These are phyloP conservation scores for Calosoma granatense DNA, from an alignment of 1,140 invertebrate genomes.

Conservation along the genomic window DNA sequence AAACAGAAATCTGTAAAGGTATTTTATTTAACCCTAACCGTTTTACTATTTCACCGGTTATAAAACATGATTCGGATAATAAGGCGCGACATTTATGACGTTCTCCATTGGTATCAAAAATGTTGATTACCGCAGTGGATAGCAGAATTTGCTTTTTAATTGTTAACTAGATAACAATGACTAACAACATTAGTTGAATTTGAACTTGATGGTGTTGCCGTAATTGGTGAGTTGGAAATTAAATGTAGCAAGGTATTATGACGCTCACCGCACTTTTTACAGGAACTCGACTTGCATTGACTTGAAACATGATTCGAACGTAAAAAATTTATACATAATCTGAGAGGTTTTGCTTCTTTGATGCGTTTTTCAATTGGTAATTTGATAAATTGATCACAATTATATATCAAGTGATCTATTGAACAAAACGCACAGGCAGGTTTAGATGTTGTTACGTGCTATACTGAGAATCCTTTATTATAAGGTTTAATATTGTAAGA, in stretches of 20 bases:
- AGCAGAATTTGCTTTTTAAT: neutral
- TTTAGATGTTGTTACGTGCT: neutral
- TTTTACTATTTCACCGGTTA: slow-evolving; percentile 12
- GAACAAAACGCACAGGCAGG: slow-evolving; percentile 17
- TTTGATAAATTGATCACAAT: slow-evolving; percentile 24
- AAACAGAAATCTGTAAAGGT: no score
- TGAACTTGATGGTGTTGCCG: neutral
- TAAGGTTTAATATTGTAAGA: neutral
- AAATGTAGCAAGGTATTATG: no score
- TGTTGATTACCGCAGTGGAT: slow-evolving; percentile 10
- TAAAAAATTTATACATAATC: slow-evolving; percentile 23
- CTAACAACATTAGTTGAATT: neutral
- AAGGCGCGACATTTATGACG: slow-evolving; percentile 7
- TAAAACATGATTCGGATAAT: slow-evolving; percentile 14
- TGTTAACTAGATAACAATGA: neutral
- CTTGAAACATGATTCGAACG: no score
- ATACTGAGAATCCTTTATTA: slow-evolving; percentile 13
- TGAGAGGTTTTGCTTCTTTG: slow-evolving; percentile 17
- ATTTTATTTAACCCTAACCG: slow-evolving; percentile 11
- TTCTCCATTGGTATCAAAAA: slow-evolving; percentile 9
- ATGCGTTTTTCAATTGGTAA: slow-evolving; percentile 12
- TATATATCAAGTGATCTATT: slow-evolving; percentile 16
- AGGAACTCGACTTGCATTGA: no score
- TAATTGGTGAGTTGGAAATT: neutral
- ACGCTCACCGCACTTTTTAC: no score